Percentiles rank a stretch among this genome's conserved stretches.
Evolutionary conservation across 1,140 invertebrate genomes (phyloP).

Genomic region (Zophobas atratus): DNA sequence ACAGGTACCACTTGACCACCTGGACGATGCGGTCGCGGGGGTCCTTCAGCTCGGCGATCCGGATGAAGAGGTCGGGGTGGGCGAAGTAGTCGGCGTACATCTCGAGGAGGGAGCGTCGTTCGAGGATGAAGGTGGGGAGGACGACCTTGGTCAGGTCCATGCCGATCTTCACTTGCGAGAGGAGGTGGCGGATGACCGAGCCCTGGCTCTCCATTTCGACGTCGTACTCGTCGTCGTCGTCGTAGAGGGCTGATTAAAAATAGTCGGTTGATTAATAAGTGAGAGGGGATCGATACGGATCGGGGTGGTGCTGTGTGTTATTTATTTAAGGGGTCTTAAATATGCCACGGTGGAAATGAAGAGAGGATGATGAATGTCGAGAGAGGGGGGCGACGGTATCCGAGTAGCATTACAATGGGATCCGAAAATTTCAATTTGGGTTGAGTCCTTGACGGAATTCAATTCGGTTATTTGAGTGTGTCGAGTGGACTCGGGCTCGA

Average conservation of each 20-base stretch:
- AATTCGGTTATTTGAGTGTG: no score
- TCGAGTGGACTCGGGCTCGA: no score
- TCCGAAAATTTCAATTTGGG: no score
- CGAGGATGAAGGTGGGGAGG: slow-evolving; percentile 96
- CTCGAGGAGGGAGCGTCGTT: slow-evolving; percentile 94
- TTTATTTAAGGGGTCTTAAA: no score
- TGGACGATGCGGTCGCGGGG: slow-evolving; percentile 94
- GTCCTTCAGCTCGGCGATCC: slow-evolving; percentile 86
- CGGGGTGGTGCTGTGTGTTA: no score
- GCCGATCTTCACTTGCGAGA: slow-evolving; percentile 97
- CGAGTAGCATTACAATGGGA: no score
- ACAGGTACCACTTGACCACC: slow-evolving; percentile 95
- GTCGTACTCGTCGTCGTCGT: slow-evolving; percentile 89
- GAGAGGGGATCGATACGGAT: no score
- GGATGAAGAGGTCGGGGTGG: slow-evolving; percentile 96
- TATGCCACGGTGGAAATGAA: no score
- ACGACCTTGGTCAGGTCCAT: slow-evolving; percentile 99
- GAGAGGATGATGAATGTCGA: no score
- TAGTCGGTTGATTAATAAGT: neutral
- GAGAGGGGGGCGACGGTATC: no score
- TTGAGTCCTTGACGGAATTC: no score
- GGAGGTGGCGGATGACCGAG: slow-evolving; percentile 93
- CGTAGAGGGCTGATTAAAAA: slow-evolving; percentile 81
- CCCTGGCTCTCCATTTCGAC: slow-evolving; percentile 94
- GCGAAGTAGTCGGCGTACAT: slow-evolving; percentile 99